These are phyloP conservation scores for Spermophilus dauricus DNA, from an alignment of 2,113 vertebrate species.

Conservation along the genomic window DNA sequence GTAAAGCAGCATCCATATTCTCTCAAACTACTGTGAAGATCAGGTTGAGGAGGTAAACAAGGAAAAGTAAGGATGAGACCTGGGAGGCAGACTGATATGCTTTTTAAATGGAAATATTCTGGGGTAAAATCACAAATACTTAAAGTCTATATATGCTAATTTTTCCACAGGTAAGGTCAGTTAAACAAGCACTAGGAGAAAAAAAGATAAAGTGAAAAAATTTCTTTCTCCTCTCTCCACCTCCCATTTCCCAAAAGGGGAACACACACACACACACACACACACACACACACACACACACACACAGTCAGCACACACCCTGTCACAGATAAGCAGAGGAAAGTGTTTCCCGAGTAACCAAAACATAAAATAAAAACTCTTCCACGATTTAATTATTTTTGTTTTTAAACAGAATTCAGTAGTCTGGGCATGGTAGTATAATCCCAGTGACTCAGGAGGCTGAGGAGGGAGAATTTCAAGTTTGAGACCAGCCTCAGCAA, in stretches of 20 bases:
- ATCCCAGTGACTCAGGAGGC: not conserved
- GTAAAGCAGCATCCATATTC: not conserved
- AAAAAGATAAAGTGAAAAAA: conserved; percentile 20
- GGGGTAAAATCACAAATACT: not conserved
- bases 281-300: not conserved
- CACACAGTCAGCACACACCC: not conserved
- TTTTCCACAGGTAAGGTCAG: not conserved
- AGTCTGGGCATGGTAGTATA: not conserved
- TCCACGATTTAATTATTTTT: not conserved
- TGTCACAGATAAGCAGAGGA: not conserved
- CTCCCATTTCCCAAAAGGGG: not conserved
- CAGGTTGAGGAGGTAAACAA: not conserved
- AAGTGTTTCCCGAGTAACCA: not conserved
- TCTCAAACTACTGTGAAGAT: not conserved
- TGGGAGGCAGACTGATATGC: not conserved
- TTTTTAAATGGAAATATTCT: not conserved
- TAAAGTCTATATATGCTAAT: not conserved
- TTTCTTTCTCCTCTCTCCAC: not conserved
- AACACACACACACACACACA: not conserved
- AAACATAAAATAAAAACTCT: not conserved
- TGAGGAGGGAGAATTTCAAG: not conserved
- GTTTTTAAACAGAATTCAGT: not conserved
- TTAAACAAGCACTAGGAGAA: not conserved
- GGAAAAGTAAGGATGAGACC: not conserved
- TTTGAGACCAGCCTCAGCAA: not conserved